Percentiles rank a stretch among this genome's conserved stretches.
These are phyloP conservation scores for Odontamblyopus rebecca DNA, from an alignment of 2,797 vertebrate genomes.

Conservation along the genomic window DNA sequence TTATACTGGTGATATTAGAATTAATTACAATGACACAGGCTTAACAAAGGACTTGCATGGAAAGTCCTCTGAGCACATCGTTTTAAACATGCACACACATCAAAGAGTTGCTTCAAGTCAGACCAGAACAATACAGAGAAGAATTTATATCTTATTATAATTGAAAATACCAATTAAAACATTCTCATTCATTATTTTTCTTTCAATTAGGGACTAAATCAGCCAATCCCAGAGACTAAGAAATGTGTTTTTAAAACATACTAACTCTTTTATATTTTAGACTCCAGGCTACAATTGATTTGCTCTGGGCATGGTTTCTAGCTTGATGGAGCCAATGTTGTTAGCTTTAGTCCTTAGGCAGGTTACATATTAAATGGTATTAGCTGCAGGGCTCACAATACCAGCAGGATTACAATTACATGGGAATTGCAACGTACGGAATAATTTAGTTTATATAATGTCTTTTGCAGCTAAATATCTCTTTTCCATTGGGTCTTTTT, in stretches of 20 bases:
- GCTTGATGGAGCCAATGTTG: background rate
- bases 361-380: background rate
- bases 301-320: background rate
- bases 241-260: background rate
- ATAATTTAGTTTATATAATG: background rate
- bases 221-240: background rate
- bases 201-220: background rate
- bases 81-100: constrained; percentile 29
- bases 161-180: background rate
- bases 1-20: constrained; percentile 43
- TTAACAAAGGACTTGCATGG: constrained; percentile 20
- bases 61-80: constrained; percentile 15
- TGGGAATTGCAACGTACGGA: background rate
- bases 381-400: background rate
- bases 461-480: background rate
- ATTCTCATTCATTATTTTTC: background rate
- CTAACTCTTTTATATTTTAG: background rate
- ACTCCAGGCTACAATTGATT: background rate
- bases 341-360: background rate
- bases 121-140: background rate
- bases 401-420: background rate
- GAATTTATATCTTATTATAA: background rate
- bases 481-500: background rate
- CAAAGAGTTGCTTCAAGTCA: constrained; percentile 21
- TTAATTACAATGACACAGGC: constrained; percentile 44